phyloP scores from a whole-genome alignment of 2,888 invertebrate species.

The Julus scanicus region DNA sequence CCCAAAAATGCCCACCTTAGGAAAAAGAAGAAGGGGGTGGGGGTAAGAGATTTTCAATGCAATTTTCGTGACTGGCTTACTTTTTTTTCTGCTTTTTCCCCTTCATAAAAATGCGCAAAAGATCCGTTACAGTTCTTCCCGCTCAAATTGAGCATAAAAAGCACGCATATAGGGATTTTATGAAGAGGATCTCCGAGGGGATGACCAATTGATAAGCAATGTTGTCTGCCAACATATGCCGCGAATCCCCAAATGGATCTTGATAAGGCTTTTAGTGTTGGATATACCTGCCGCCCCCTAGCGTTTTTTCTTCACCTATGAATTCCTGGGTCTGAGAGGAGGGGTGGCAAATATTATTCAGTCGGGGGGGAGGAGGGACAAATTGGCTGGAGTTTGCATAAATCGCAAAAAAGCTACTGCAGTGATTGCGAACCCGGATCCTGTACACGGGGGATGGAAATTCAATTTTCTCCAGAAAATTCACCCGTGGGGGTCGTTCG shows the following conservation, averaged over 20 bases:
- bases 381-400: neutral
- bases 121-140: neutral
- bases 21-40: neutral
- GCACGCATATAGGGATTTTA: neutral
- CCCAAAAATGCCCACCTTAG: neutral
- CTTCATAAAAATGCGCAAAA: neutral
- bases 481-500: neutral
- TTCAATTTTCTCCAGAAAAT: neutral
- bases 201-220: conserved; percentile 1
- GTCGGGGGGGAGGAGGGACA: neutral
- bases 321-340: neutral
- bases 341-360: no score
- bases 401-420: neutral
- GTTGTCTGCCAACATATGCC: neutral
- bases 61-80: neutral
- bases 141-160: neutral
- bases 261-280: neutral
- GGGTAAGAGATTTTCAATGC: neutral
- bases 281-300: neutral
- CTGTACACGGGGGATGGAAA: neutral
- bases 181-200: neutral
- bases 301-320: neutral
- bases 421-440: neutral
- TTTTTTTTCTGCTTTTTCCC: neutral
- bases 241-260: neutral